Conservation (phyloP, 2,797 vertebrate genomes). For the Sebastes steindachneri region DNA sequence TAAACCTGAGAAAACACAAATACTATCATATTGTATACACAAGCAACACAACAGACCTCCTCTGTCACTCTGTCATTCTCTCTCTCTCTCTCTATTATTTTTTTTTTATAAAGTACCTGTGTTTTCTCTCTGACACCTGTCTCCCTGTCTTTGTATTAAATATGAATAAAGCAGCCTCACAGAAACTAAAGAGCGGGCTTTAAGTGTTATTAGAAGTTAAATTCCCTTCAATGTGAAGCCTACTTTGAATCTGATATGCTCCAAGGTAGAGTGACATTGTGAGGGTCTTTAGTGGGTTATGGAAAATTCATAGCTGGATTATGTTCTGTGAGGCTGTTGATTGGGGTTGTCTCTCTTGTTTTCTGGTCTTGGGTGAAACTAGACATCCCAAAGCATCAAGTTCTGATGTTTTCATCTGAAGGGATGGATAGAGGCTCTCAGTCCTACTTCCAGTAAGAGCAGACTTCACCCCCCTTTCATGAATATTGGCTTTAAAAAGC, state of each 20-base stretch:
- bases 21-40: constrained; percentile 57
- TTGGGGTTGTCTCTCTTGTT: constrained; percentile 50
- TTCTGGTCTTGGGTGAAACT: constrained; percentile 68
- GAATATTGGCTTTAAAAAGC: constrained; percentile 60
- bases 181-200: constrained; percentile 46
- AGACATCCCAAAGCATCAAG: constrained; percentile 66
- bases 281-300: neutral
- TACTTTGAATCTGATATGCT: neutral
- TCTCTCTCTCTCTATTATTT: constrained; percentile 25
- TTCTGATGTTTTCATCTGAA: constrained; percentile 43
- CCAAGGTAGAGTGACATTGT: neutral
- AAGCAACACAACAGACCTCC: constrained; percentile 47
- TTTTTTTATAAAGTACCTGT: constrained; percentile 45
- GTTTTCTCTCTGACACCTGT: constrained; percentile 48
- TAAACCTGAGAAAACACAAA: constrained; percentile 54
- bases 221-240: neutral
- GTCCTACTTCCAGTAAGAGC: constrained; percentile 27
- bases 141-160: constrained; percentile 52
- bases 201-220: neutral
- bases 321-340: constrained; percentile 73
- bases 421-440: constrained; percentile 63
- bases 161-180: constrained; percentile 74
- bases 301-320: neutral
- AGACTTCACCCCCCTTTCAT: constrained; percentile 43
- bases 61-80: constrained; percentile 43